A percentile compares a stretch with the other conserved stretches of the same genome.
Conservation (phyloP, 2,888 invertebrate genomes). For the Acleris literana region DNA sequence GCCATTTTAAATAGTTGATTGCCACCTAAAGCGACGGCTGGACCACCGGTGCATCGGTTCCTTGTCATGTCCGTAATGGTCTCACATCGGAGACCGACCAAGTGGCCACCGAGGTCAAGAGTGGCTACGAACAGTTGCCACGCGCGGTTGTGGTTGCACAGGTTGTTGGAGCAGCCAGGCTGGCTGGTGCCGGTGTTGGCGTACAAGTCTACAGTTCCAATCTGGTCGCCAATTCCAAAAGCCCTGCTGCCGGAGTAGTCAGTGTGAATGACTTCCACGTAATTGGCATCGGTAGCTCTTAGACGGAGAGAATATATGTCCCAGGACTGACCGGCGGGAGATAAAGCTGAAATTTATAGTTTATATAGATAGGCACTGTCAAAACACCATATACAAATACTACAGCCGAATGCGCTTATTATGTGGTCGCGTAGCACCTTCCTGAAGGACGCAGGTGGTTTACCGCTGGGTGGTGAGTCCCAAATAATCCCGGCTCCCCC, state of each 20-base stretch:
- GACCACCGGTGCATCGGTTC: slow-evolving; percentile 27
- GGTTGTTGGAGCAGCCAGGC: slow-evolving; percentile 13
- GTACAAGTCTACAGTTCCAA: slow-evolving; percentile 32
- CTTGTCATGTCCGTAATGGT: slow-evolving; percentile 27
- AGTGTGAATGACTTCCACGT: slow-evolving; percentile 48
- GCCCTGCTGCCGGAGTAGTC: slow-evolving; percentile 35
- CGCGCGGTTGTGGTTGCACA: slow-evolving; percentile 31
- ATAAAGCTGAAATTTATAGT: slow-evolving; percentile 8
- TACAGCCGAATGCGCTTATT: no score
- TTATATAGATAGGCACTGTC: neutral
- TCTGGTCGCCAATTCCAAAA: slow-evolving; percentile 33
- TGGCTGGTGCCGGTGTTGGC: slow-evolving; percentile 48
- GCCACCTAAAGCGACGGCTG: slow-evolving; percentile 20
- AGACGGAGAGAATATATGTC: slow-evolving; percentile 18
- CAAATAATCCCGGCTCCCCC: no score
- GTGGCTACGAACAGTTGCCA: slow-evolving; percentile 32
- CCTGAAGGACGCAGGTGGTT: no score
- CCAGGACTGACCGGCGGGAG: slow-evolving; percentile 27
- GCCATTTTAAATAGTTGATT: neutral
- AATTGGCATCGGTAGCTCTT: slow-evolving; percentile 33
- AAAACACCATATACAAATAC: neutral
- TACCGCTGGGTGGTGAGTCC: no score
- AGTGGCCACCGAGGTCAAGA: slow-evolving; percentile 12
- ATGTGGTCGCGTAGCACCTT: no score
- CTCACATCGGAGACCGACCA: slow-evolving; percentile 27